These are phyloP conservation scores for Flexamia atlantica DNA, from an alignment of 2,888 invertebrate genomes.

Conservation along the genomic window DNA sequence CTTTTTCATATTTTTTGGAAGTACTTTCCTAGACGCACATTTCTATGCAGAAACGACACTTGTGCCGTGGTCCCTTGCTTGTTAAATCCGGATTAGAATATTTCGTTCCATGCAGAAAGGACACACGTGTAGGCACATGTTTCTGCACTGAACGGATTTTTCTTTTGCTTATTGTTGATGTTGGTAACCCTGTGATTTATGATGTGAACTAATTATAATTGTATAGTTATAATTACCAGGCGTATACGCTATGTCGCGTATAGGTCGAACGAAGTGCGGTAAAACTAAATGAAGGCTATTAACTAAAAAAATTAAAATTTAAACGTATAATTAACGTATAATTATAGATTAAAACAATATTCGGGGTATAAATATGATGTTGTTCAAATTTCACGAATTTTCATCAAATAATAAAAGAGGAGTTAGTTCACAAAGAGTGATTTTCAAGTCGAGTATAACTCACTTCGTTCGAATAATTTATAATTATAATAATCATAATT, in stretches of 20 bases:
- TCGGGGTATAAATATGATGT: background rate
- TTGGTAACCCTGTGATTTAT: slow-evolving; percentile 30
- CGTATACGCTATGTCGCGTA: background rate
- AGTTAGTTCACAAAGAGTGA: too few relatives aligned
- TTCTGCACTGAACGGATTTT: slow-evolving; percentile 14
- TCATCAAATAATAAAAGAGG: background rate
- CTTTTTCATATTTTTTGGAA: background rate
- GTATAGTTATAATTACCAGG: background rate
- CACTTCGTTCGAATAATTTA: too few relatives aligned
- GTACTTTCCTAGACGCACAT: background rate
- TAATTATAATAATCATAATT: background rate
- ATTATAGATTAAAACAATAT: slow-evolving; percentile 5
- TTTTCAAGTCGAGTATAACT: too few relatives aligned
- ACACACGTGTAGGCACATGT: slow-evolving; percentile 41
- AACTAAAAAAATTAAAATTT: background rate
- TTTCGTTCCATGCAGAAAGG: slow-evolving; percentile 38
- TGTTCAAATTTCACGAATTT: slow-evolving; percentile 11
- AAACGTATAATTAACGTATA: background rate
- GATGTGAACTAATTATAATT: slow-evolving; percentile 8
- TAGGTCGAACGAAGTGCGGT: background rate
- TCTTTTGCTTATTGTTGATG: background rate
- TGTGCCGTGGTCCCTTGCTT: background rate
- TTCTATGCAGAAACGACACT: slow-evolving; percentile 3
- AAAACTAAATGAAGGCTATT: background rate
- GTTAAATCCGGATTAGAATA: slow-evolving; percentile 14